These are phyloP conservation scores for Pseudomugil gertrudae DNA, from an alignment of 2,797 vertebrate species.

Conservation along the genomic window DNA sequence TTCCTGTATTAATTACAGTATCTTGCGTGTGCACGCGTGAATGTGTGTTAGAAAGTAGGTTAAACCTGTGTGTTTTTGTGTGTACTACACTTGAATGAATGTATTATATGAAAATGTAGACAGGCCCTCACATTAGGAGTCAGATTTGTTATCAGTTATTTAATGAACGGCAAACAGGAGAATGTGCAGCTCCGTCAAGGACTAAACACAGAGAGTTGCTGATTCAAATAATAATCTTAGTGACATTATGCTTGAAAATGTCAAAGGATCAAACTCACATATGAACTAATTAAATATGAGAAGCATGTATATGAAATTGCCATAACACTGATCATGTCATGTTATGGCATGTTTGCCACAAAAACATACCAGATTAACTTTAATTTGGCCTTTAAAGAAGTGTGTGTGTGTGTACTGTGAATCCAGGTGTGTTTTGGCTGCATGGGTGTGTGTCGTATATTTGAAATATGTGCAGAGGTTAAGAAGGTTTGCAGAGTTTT, in stretches of 20 bases:
- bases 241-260: no score
- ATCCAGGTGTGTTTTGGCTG: conserved; percentile 32
- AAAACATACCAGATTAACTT: conserved; percentile 12
- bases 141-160: no score
- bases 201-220: no score
- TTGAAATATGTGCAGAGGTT: conserved; percentile 43
- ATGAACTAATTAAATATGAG: no score
- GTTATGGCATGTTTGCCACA: not conserved
- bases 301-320: no score
- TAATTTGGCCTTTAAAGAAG: conserved; percentile 7
- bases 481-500: conserved; percentile 36
- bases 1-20: conserved; percentile 49
- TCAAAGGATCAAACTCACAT: no score
- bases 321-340: not conserved
- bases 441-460: conserved; percentile 11
- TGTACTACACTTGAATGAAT: not conserved
- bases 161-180: no score
- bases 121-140: no score
- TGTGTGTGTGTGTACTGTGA: conserved; percentile 1
- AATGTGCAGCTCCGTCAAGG: no score
- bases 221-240: no score
- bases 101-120: no score
- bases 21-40: conserved; percentile 5
- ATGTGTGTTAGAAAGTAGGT: not conserved
- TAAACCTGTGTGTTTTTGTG: conserved; percentile 7